Evolutionary conservation across 37 sponge, comb jelly and placozoan genomes (phyloP).

Genomic region (Trichoplax adhaerens): DNA sequence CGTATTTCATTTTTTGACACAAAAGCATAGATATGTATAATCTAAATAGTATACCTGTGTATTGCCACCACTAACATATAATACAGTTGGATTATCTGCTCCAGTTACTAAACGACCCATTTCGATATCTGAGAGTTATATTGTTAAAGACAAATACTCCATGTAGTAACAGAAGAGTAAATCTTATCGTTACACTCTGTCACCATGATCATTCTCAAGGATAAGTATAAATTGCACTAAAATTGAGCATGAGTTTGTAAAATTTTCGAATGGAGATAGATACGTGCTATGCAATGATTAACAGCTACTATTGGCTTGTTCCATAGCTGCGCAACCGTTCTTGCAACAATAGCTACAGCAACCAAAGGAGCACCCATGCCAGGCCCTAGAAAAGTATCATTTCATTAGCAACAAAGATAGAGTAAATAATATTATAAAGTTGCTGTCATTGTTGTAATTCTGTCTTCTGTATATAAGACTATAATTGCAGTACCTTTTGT

Average conservation of each 20-base stretch:
- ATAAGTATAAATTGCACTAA: no score
- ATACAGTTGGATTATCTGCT: slow-evolving; percentile 81
- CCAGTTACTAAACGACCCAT: slow-evolving; percentile 99
- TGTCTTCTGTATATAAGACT: no score
- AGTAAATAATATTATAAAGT: no score
- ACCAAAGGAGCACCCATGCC: slow-evolving; percentile 99
- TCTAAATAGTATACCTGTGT: slow-evolving; percentile 42
- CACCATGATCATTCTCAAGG: no score
- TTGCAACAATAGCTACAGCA: slow-evolving; percentile 83
- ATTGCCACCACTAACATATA: slow-evolving; percentile 99
- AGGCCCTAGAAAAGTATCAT: slow-evolving; percentile 12
- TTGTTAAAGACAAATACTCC: no score
- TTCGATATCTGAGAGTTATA: slow-evolving; percentile 26
- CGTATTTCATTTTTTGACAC: no score
- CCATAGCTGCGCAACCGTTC: slow-evolving; percentile 96
- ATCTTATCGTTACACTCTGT: no score
- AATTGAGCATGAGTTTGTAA: no score
- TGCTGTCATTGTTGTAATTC: no score
- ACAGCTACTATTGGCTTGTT: slow-evolving; percentile 84
- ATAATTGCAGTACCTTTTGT: slow-evolving; percentile 52
- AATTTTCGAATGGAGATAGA: background rate
- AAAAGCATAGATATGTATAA: no score
- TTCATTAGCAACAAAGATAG: no score
- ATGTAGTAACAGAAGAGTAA: no score
- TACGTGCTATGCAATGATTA: slow-evolving; percentile 90